Evolutionary conservation across 2,888 invertebrate species (phyloP).

Genomic region (Belgica antarctica): DNA sequence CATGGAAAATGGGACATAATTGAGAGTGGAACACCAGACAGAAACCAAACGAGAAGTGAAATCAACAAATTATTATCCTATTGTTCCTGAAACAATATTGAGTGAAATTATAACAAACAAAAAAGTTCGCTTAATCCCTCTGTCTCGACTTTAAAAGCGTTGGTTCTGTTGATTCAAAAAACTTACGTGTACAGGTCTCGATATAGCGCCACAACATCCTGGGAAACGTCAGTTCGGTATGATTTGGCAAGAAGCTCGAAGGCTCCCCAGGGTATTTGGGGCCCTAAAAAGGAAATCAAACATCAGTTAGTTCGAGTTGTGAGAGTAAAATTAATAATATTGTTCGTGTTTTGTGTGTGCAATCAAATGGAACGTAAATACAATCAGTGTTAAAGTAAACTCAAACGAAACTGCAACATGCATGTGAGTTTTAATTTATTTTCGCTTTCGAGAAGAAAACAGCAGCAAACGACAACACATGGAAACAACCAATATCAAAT

Average conservation of each 20-base stretch:
- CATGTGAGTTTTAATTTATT: conserved; percentile 20
- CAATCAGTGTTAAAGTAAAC: not conserved
- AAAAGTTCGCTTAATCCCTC: not conserved
- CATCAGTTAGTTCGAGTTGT: not conserved
- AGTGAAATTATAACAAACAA: not conserved
- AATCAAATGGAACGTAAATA: not conserved
- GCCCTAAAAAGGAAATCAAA: not conserved
- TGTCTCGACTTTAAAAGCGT: not conserved
- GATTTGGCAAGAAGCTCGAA: conserved; percentile 6
- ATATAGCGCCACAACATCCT: not conserved
- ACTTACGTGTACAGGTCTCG: conserved; percentile 26
- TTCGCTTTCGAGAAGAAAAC: conserved; percentile 1
- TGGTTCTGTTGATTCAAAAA: not conserved
- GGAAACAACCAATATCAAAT: conserved; percentile 31
- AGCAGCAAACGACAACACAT: conserved; percentile 23
- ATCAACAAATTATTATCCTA: too few species aligned
- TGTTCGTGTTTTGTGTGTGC: not conserved
- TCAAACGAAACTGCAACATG: conserved; percentile 2
- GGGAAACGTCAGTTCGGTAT: not conserved
- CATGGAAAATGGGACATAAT: too few species aligned
- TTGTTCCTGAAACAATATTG: too few species aligned
- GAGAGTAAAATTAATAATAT: not conserved
- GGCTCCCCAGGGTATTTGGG: conserved; percentile 29
- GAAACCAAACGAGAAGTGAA: too few species aligned
- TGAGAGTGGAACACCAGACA: too few species aligned